Conservation (phyloP, 2,888 invertebrate species). For the Conops quadrifasciatus region DNA sequence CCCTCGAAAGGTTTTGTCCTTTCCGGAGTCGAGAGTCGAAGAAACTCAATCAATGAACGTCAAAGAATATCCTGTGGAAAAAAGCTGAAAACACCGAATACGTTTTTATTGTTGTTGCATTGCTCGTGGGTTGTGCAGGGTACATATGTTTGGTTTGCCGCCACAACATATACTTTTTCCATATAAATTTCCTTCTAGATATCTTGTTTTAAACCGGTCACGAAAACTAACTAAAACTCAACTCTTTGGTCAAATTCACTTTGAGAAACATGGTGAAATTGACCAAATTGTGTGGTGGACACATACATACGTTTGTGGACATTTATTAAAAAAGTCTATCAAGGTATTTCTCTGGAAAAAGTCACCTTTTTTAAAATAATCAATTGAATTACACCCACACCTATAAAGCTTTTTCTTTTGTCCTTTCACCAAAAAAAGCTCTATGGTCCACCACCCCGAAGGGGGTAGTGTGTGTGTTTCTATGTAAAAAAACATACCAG, state of each 20-base stretch:
- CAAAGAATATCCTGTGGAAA: conserved; percentile 57
- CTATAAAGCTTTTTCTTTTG: conserved; percentile 32
- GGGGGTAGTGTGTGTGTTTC: background rate
- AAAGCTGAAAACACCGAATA: conserved; percentile 64
- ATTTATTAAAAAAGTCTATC: conserved; percentile 34
- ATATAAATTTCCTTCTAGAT: conserved; percentile 58
- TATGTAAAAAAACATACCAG: conserved; percentile 67
- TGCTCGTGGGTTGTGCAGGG: conserved; percentile 45
- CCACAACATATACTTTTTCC: conserved; percentile 59
- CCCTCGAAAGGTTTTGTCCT: conserved; percentile 37
- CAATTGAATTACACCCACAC: conserved; percentile 22
- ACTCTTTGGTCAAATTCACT: conserved; percentile 50
- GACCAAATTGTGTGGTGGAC: conserved; percentile 44
- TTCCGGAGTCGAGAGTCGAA: conserved; percentile 39
- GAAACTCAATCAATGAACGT: conserved; percentile 39
- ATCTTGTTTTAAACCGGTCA: conserved; percentile 28
- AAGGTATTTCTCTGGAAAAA: conserved; percentile 63
- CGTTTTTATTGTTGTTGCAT: conserved; percentile 53
- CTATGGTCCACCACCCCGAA: conserved; percentile 29
- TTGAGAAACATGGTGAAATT: conserved; percentile 47
- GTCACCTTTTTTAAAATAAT: conserved; percentile 45
- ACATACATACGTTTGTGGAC: too few relatives aligned
- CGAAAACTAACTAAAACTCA: conserved; percentile 9
- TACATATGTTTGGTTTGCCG: conserved; percentile 43
- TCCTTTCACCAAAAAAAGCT: conserved; percentile 23